Conservation (phyloP, 2,113 vertebrate genomes). For the Zosterops borbonicus region DNA sequence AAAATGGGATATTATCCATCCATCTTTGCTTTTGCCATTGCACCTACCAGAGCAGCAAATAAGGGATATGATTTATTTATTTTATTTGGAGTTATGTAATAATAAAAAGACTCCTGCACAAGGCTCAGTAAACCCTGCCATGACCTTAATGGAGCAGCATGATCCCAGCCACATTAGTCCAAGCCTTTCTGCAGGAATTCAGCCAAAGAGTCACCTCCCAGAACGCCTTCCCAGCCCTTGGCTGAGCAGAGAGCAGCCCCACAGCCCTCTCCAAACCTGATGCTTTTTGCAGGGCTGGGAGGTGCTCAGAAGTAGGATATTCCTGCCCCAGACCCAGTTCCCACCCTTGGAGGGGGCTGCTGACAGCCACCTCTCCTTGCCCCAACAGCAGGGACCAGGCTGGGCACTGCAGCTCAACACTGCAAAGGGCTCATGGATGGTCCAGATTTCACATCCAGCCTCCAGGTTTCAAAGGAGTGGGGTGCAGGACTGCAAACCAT, state of each 20-base stretch:
- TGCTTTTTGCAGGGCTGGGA: not conserved
- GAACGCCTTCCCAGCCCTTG: not conserved
- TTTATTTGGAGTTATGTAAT: conserved; percentile 12
- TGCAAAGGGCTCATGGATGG: not conserved
- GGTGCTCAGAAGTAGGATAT: not conserved
- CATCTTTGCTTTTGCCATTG: not conserved
- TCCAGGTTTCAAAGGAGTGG: not conserved
- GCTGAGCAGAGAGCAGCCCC: not conserved
- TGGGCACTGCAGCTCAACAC: rapidly evolving
- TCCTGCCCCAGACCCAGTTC: not conserved
- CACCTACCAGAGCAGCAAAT: not conserved
- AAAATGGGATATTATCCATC: not conserved
- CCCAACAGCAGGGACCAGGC: rapidly evolving
- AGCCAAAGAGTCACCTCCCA: not conserved
- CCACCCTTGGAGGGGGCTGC: not conserved
- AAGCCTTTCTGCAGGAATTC: not conserved
- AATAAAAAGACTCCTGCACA: not conserved
- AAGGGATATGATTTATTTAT: conserved; percentile 12
- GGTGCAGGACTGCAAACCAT: not conserved
- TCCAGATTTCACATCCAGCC: not conserved
- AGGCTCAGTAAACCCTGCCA: not conserved
- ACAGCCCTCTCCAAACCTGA: not conserved
- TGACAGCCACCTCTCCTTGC: not conserved
- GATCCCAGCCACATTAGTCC: not conserved
- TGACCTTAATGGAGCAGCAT: not conserved